phyloP scores from a whole-genome alignment of 2,113 vertebrate species.

The Ictalurus furcatus region DNA sequence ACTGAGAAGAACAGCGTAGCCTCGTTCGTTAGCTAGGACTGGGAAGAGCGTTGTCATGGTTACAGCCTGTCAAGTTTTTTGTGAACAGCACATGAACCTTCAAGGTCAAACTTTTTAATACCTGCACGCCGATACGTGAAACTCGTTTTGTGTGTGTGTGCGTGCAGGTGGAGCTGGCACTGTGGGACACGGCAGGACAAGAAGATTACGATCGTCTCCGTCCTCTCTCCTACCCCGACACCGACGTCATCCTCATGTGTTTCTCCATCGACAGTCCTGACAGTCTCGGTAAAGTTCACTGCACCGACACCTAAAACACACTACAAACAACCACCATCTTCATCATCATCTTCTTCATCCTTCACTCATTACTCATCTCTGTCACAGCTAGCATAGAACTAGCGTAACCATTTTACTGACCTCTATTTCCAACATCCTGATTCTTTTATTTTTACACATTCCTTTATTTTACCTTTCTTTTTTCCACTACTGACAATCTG shows the following conservation, averaged over 20 bases:
- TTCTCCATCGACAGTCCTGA: slow-evolving; percentile 99
- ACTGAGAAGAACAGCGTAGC: background rate
- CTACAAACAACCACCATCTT: no score
- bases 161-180: slow-evolving; percentile 90
- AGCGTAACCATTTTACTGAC: background rate
- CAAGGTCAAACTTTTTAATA: background rate
- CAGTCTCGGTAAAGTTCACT: slow-evolving; percentile 85
- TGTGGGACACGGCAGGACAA: slow-evolving; percentile 98
- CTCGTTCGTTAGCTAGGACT: no score
- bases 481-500: background rate
- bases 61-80: background rate
- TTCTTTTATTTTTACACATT: background rate
- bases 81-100: no score
- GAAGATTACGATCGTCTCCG: slow-evolving; percentile 97
- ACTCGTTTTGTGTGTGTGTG: background rate
- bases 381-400: background rate
- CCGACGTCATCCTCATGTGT: slow-evolving; percentile 99
- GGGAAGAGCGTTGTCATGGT: background rate
- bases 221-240: slow-evolving; percentile 97
- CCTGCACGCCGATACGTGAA: background rate
- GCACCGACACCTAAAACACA: background rate
- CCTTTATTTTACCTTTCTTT: background rate
- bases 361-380: background rate
- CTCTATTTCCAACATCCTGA: background rate
- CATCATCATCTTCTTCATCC: no score